These are phyloP conservation scores for Clostera curtula DNA, from an alignment of 2,888 invertebrate species.

Conservation along the genomic window DNA sequence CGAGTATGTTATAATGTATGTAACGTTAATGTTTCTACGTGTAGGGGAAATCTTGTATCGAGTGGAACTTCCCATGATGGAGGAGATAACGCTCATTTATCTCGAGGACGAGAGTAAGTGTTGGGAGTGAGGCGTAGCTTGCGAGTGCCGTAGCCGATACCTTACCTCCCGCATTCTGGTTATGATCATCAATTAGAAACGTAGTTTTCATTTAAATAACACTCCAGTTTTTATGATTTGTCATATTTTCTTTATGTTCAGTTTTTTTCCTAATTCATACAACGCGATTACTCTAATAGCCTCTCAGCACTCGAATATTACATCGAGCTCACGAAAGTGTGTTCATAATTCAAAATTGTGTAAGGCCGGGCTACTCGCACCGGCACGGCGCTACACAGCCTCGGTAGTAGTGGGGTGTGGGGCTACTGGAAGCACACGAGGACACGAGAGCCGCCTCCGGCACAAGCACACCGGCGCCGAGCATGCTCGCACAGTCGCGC, in stretches of 20 bases:
- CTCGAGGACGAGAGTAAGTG: constrained; percentile 90
- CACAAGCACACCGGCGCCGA: constrained; percentile 28
- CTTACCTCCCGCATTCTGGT: constrained; percentile 76
- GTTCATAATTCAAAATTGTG: constrained; percentile 38
- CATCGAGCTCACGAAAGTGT: constrained; percentile 54
- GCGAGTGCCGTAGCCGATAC: constrained; percentile 78
- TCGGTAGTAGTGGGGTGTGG: constrained; percentile 19
- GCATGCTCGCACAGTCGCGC: constrained; percentile 32
- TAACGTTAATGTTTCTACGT: constrained; percentile 76
- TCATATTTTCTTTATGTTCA: constrained; percentile 62
- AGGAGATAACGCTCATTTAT: constrained; percentile 95
- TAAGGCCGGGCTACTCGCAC: constrained; percentile 31
- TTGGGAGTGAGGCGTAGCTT: constrained; percentile 78
- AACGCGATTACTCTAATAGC: constrained; percentile 65
- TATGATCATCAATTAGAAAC: constrained; percentile 75
- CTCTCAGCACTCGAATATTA: constrained; percentile 60
- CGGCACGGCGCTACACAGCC: too few relatives aligned
- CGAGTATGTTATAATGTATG: constrained; percentile 50
- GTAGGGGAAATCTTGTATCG: constrained; percentile 93
- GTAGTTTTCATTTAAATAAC: constrained; percentile 75
- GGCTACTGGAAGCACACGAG: constrained; percentile 72
- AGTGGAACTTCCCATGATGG: constrained; percentile 95
- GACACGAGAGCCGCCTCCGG: constrained; percentile 48
- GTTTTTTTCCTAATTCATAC: constrained; percentile 59
- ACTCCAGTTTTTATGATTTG: constrained; percentile 67